These are phyloP conservation scores for Apistogramma diplotaenia DNA, from an alignment of 2,113 vertebrate species.

Conservation along the genomic window DNA sequence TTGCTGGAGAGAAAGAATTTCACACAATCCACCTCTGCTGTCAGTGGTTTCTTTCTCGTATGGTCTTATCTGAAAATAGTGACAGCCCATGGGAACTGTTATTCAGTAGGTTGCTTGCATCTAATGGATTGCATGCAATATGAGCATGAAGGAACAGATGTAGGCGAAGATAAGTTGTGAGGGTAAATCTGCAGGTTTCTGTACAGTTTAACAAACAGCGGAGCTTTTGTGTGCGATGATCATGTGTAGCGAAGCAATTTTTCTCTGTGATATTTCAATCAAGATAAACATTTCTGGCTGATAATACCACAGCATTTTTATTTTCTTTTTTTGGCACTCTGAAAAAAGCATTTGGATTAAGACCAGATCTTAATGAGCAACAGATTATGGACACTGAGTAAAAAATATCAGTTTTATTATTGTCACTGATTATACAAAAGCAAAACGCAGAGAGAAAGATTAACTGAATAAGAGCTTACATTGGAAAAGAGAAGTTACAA, in stretches of 20 bases:
- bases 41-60: not conserved
- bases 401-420: conserved; percentile 10
- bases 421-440: not conserved
- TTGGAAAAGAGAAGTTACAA: conserved; percentile 21
- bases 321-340: not conserved
- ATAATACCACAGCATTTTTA: not conserved
- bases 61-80: conserved; percentile 11
- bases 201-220: not conserved
- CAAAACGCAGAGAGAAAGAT: not conserved
- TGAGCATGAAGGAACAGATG: conserved; percentile 19
- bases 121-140: conserved; percentile 52
- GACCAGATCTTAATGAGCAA: not conserved
- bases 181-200: conserved; percentile 40
- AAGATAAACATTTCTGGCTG: not conserved
- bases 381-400: not conserved
- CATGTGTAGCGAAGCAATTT: not conserved
- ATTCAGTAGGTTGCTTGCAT: conserved; percentile 51
- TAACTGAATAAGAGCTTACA: conserved; percentile 23
- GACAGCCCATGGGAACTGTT: conserved; percentile 16
- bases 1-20: not conserved
- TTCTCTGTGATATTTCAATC: not conserved
- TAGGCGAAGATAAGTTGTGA: conserved; percentile 28
- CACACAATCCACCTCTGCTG: not conserved
- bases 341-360: not conserved
- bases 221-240: not conserved